Evolutionary conservation across 2,113 vertebrate genomes (phyloP), one percentile per base, ranked within the genome.

Genomic region (Lota lota): DNA sequence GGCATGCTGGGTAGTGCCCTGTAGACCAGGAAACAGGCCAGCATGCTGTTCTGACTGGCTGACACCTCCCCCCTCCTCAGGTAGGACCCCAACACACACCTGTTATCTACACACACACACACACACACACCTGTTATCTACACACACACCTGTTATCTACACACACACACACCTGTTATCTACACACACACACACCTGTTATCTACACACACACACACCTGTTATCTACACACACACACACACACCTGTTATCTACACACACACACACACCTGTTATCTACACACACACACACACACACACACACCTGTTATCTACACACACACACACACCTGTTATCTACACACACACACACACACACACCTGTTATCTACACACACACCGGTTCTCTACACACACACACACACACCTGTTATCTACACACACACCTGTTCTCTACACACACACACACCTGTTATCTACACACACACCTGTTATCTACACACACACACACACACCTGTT

Each of bases 1-100:
- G 40, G 40, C 0, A 92, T 93, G 0, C 90, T 94, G 0, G 95
- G 96, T 70, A 98, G 88, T 0, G 95, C 94, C 76, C 97, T 93
- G 86, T 97, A 99, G 24, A 96, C 91, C 1, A 98, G 90, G 84
- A 97, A 98, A 79, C 94, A 96, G 33, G 96, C 94, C 85, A 98
- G 83, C 91, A 93, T 91, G 77, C 82, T 88, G 14, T 89, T 88
- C 19, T 93, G 92, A 0, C 84, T 85, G 1, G 90, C 89, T 3
- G 90, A 88, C 0, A 87, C 77, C 24, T 85, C 80, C 83, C 93
- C 92, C 1, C 92, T 90, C 0, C 79, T 93, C 76, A 98, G 85
- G 83, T 98, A 98, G 65, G 93, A 88, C 50, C 92, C 87, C 54
- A 93, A 81, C 10, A 89, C 74, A 0, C 88, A 91, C 10, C 94